Percentiles rank a stretch among this genome's conserved stretches.
phyloP scores from a whole-genome alignment of 2,888 invertebrate genomes.

The Tillus elongatus region DNA sequence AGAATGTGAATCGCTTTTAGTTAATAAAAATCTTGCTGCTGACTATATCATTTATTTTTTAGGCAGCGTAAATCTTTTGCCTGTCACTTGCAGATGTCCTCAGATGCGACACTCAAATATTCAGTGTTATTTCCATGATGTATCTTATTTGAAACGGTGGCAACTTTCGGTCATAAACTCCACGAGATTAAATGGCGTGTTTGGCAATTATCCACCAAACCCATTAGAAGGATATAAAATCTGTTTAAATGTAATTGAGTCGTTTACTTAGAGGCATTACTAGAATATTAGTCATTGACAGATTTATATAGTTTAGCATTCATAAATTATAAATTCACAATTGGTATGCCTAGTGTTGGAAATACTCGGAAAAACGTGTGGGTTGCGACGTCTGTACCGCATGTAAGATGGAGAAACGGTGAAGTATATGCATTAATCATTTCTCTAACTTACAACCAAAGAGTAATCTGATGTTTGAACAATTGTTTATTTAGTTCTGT shows the following conservation, averaged over 20 bases:
- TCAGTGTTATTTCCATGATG: no score
- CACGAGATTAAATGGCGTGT: no score
- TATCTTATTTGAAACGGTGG: no score
- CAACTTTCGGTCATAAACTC: no score
- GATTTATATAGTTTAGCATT: constrained; percentile 14
- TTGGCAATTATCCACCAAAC: no score
- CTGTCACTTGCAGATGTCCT: no score
- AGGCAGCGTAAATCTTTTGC: no score
- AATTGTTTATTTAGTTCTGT: constrained; percentile 14
- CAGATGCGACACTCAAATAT: no score
- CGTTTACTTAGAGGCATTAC: constrained; percentile 9
- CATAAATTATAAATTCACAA: constrained; percentile 16
- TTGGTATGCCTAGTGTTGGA: constrained; percentile 14
- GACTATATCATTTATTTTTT: no score
- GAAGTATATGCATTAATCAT: constrained; percentile 12
- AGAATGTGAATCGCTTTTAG: no score
- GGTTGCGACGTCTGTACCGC: constrained; percentile 13
- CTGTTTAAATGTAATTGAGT: constrained; percentile 10
- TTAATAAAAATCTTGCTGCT: no score
- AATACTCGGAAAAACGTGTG: constrained; percentile 13
- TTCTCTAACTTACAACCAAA: constrained; percentile 11
- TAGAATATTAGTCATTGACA: constrained; percentile 10
- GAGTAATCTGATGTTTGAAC: constrained; percentile 14
- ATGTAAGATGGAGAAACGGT: constrained; percentile 14
- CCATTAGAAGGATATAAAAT: no score